Percentiles rank a stretch among this genome's conserved stretches.
Evolutionary conservation across 2,113 vertebrate genomes (phyloP).

Genomic region (Centropristis striata): DNA sequence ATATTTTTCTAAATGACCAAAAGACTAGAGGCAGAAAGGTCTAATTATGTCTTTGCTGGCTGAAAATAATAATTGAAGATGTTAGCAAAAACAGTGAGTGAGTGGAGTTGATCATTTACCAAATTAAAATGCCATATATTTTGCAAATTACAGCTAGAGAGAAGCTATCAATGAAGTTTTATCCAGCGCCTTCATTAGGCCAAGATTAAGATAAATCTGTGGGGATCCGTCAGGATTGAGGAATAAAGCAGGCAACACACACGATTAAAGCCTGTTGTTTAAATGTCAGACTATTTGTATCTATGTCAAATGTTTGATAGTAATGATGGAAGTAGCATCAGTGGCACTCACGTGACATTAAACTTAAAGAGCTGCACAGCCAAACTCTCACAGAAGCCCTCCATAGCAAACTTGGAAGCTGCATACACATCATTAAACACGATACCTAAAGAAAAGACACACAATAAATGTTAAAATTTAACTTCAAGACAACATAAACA

Average conservation of each 20-base stretch:
- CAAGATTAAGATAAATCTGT: neutral
- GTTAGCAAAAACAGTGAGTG: too few relatives aligned
- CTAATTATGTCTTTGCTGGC: too few relatives aligned
- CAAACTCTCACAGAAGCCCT: conserved; percentile 86
- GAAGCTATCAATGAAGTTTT: neutral
- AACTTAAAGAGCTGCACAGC: conserved; percentile 83
- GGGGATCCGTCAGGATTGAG: too few relatives aligned
- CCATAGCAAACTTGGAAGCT: conserved; percentile 86
- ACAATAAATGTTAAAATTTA: neutral
- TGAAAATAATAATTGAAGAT: too few relatives aligned
- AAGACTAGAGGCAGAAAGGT: too few relatives aligned
- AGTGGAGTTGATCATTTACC: too few relatives aligned
- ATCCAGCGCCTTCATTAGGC: neutral
- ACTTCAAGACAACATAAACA: neutral
- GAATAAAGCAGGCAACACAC: too few relatives aligned
- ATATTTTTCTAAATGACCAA: too few relatives aligned
- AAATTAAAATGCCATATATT: neutral
- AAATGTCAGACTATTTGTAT: neutral
- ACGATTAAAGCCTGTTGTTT: neutral
- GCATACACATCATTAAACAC: conserved; percentile 85
- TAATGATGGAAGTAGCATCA: neutral
- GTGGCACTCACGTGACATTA: conserved; percentile 81
- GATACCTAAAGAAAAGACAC: conserved; percentile 70
- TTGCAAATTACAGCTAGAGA: neutral
- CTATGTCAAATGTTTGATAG: neutral